Base-by-base conservation (phyloP, 1,140 invertebrate species). In the Ceratina calcarata region DNA sequence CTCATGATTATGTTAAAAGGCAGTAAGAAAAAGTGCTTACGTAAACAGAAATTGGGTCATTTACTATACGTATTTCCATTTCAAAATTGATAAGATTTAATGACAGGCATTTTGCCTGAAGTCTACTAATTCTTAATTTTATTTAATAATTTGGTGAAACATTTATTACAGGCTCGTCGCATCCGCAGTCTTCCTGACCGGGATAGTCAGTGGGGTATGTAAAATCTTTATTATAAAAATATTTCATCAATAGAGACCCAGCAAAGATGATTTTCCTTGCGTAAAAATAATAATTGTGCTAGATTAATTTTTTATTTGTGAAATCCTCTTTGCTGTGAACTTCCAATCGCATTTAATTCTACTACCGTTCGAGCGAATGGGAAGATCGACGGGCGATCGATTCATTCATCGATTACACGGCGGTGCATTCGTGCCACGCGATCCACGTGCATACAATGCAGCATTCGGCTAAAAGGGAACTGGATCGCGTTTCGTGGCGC, bases 191-290 rank as follows among this genome's bases (percentile, higher is more conserved):
- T 89, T 89, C 87, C 82, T 93, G 79, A 80, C 86, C 82, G 83
- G 89, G 69, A 73, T 91, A 60, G 87, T 86, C 69, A 80, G 80
- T 85, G 92, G 87, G 92, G 93, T 93, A 92, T 73, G 92, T 92
- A 86, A 58, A 55, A 55, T 18, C 18, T 15, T 58, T 58, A 58
- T n/a, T n/a, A 7, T n/a, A 2, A 58, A 16, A 58, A 3, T 7
- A 18, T 55, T 18, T 55, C 7, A 4, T 32, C 1, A 4, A 32
- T 32, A 32, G 4, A 32, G 27, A 2, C 27, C 1, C 27, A 32
- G 27, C 27, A 32, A 32, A 32, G 27, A 32, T 4, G 27, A 32
- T 32, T 32, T 32, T n/a, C n/a, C n/a, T n/a, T 32, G 27, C 27
- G 4, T 32, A 32, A 32, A 32, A 32, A 32, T 32, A 32, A 1